Percentiles rank a stretch among this genome's conserved stretches.
Conservation (phyloP, 2,797 vertebrate species). For the Coluber constrictor region DNA sequence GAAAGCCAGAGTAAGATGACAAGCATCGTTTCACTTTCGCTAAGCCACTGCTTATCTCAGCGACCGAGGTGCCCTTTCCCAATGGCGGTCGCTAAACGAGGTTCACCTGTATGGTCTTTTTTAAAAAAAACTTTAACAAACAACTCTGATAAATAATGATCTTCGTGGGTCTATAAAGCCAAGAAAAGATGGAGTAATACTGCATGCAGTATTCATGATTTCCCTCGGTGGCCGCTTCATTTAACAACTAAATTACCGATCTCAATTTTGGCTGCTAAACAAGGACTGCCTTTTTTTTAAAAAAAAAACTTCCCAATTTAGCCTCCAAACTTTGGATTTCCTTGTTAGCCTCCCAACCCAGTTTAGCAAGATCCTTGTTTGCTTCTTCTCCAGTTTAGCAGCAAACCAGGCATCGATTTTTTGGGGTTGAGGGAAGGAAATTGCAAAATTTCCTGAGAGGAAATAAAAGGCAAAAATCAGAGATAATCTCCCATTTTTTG, state of each 20-base stretch:
- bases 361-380: no score
- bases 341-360: background rate
- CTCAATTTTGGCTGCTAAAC: background rate
- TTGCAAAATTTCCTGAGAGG: background rate
- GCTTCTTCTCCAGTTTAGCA: no score
- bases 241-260: background rate
- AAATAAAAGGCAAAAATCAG: background rate
- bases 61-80: background rate
- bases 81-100: background rate
- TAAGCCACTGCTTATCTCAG: background rate
- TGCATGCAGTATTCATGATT: background rate
- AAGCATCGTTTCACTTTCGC: background rate
- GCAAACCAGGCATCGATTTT: no score
- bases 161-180: background rate
- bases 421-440: rapidly evolving
- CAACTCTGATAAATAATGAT: background rate
- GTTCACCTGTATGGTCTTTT: no score
- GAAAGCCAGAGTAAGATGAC: background rate
- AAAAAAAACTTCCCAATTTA: background rate
- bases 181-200: background rate
- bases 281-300: background rate
- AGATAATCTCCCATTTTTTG: background rate
- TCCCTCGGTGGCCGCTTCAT: background rate
- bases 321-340: no score
- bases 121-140: no score